Evolutionary conservation across 1,140 invertebrate species (phyloP), one percentile per base, ranked within the genome.

Genomic region (Popillia japonica): DNA sequence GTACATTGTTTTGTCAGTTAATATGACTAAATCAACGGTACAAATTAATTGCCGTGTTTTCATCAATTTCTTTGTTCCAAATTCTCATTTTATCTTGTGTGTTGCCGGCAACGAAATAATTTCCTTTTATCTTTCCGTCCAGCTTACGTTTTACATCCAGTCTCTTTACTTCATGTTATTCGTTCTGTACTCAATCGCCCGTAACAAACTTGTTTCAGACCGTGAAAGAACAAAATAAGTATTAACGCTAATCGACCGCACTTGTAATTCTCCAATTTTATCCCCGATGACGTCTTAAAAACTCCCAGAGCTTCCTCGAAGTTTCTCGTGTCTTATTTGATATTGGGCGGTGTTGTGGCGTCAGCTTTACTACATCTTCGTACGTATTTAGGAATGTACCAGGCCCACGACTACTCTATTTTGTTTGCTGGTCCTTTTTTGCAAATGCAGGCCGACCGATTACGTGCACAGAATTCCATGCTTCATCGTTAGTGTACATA

Each of bases 211-310:
- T 27, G 10, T 22, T 17, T 23, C 9, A 8, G 11, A 68, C 22
- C 20, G 11, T 14, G 61, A 68, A 68, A 9, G 22, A 68, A 68
- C 22, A 68, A 68, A 68, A 68, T 68, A 68, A 68, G 11, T 68
- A 68, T 23, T 1, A 68, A 68, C 61, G 20, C 27, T 68, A 68
- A 68, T 34, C 61, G 61, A 68, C 61, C 61, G 22, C 61, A 14
- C 27, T 68, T 34, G 61, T 27, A 68, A 68, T 34, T 68, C 22
- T 68, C 22, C 11, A 68, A 68, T 27, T 68, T 22, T 22, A 68
- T 68, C 61, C 11, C 61, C 20, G 61, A 7, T 68, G 22, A 27
- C 61, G 22, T 14, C 61, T 68, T 34, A 68, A 68, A 34, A 68
- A 34, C 27, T 17, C 48, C 61, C 3, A 14, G 22, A 20, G 11